Evolutionary conservation across 1,140 invertebrate genomes (phyloP), one percentile per base, ranked within the genome.

Genomic region (Ceratina japonica): DNA sequence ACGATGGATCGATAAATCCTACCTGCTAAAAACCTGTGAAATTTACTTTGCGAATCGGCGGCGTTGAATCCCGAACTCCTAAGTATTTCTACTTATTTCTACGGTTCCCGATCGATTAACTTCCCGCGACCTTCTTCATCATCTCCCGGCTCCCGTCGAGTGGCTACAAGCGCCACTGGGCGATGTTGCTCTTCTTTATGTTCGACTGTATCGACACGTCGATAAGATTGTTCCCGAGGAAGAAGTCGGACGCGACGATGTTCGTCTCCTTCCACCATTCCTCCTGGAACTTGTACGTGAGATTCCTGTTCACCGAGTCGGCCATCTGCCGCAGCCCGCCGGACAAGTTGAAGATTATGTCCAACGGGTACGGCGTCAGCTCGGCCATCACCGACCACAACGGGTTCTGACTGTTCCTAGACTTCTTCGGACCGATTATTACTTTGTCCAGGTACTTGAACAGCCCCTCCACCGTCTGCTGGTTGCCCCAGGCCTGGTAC

Each of bases 371-470:
- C 1, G 96, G 96, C 0, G 97, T 97, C 37, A 96, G 93, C 90
- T 97, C 96, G 0, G 96, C 96, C 96, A 97, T 97, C 1, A 95
- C 94, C 0, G 96, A 95, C 94, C 95, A 96, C 31, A 96, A 87
- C 1, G 94, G 94, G 64, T 94, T 94, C 64, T 92, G 91, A 56
- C 87, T 91, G 4, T 90, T 92, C 62, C 88, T 90, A 24, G 90
- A 91, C 80, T 69, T 86, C 69, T 76, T 72, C 66, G 79, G 87
- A 51, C 82, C 88, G 81, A 88, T 90, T 54, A 95, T 92, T 3
- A 92, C 88, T 16, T 89, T 87, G 71, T 94, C 91, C 66, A 96
- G 90, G 88, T 94, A 96, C 49, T 88, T 77, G 79, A 93, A 90
- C 37, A 96, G 91, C n/a, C 90, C 93, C 16, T 89, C 80, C 3